Evolutionary conservation across 2,888 invertebrate genomes (phyloP).

Genomic region (Dione juno): DNA sequence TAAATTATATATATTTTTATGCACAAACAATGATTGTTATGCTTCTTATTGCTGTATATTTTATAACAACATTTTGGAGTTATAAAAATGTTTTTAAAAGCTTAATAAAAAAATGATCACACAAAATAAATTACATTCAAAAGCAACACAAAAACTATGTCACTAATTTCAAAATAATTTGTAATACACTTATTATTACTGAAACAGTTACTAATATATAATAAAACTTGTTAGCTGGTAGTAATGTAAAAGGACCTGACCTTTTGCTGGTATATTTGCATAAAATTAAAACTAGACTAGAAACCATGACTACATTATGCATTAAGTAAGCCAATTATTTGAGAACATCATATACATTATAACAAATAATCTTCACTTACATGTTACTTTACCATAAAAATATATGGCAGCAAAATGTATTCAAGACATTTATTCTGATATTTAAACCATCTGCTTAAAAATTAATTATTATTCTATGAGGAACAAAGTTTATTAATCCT

Average conservation of each 20-base stretch:
- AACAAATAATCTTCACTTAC: constrained; percentile 6
- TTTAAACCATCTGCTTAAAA: not conserved
- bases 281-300: constrained; percentile 20
- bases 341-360: not conserved
- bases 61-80: not conserved
- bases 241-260: not conserved
- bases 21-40: not conserved
- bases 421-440: not conserved
- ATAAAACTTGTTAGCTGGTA: not conserved
- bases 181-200: not conserved
- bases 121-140: constrained; percentile 11
- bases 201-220: too few species aligned
- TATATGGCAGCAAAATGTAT: constrained; percentile 6
- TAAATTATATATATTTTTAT: not conserved
- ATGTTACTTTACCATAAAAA: not conserved
- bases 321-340: constrained; percentile 12
- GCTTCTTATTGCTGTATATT: not conserved
- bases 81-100: not conserved
- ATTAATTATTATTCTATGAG: not conserved
- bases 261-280: not conserved
- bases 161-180: not conserved
- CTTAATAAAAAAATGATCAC: not conserved
- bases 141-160: not conserved
- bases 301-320: constrained; percentile 26
- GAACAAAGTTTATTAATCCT: constrained; percentile 5